These are phyloP conservation scores for Globodera rostochiensis DNA, from an alignment of 1,140 invertebrate species.

Conservation along the genomic window DNA sequence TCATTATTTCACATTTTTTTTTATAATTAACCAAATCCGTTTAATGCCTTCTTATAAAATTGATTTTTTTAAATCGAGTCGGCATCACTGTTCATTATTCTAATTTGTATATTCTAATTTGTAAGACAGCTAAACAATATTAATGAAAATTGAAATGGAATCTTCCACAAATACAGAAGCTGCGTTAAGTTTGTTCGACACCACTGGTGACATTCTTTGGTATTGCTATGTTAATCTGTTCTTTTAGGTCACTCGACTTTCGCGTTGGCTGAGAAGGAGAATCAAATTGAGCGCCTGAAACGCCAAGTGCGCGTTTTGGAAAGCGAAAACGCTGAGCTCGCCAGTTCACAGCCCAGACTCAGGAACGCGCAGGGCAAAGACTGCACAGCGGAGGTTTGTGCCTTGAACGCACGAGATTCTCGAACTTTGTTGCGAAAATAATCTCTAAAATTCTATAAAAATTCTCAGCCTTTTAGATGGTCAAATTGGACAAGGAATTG, in stretches of 20 bases:
- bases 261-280: not conserved
- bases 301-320: not conserved
- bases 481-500: constrained; percentile 1
- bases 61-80: too few species aligned
- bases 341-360: not conserved
- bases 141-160: not conserved
- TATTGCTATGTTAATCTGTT: not conserved
- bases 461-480: not conserved
- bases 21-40: too few species aligned
- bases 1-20: too few species aligned
- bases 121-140: too few species aligned
- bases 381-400: constrained; percentile 20
- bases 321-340: constrained; percentile 11
- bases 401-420: not conserved
- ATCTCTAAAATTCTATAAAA: too few species aligned
- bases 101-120: too few species aligned
- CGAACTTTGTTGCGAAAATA: too few species aligned
- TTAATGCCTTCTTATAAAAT: too few species aligned
- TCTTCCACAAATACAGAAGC: not conserved
- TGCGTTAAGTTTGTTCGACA: constrained; percentile 4
- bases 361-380: constrained; percentile 3
- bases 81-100: too few species aligned
- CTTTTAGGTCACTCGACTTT: not conserved
- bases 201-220: not conserved
- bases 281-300: constrained; percentile 10